phyloP scores from a whole-genome alignment of 2,113 vertebrate species.

The Marcusenius ussheri region DNA sequence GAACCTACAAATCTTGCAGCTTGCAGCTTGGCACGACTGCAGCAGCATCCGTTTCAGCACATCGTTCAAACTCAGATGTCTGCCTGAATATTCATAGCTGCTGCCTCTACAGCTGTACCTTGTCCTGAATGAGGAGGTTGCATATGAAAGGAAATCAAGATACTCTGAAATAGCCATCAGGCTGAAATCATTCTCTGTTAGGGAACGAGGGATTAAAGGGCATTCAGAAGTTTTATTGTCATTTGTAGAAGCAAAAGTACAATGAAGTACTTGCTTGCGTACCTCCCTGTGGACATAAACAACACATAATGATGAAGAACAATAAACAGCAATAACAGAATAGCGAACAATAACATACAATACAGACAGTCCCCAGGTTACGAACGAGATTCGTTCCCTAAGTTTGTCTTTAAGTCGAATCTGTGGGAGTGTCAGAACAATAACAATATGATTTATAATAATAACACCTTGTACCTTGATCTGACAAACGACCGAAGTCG shows the following conservation, averaged over 20 bases:
- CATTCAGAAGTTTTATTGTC: not conserved
- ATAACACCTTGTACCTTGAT: not conserved
- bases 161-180: not conserved
- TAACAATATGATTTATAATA: not conserved
- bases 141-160: not conserved
- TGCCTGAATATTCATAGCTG: not conserved
- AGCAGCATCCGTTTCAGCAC: conserved; percentile 21
- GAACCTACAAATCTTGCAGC: conserved; percentile 28
- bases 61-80: conserved; percentile 10
- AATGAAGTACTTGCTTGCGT: not conserved
- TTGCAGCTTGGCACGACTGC: not conserved
- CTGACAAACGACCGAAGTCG: not conserved
- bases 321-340: not conserved
- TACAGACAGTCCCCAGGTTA: not conserved
- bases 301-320: not conserved
- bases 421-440: not conserved
- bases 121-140: not conserved
- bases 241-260: not conserved
- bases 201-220: not conserved
- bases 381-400: not conserved
- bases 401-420: not conserved
- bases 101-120: not conserved
- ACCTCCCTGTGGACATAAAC: not conserved
- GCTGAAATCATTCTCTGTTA: not conserved
- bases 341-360: not conserved